Conservation (phyloP, 2,888 invertebrate species). For the Craniophora ligustri region DNA sequence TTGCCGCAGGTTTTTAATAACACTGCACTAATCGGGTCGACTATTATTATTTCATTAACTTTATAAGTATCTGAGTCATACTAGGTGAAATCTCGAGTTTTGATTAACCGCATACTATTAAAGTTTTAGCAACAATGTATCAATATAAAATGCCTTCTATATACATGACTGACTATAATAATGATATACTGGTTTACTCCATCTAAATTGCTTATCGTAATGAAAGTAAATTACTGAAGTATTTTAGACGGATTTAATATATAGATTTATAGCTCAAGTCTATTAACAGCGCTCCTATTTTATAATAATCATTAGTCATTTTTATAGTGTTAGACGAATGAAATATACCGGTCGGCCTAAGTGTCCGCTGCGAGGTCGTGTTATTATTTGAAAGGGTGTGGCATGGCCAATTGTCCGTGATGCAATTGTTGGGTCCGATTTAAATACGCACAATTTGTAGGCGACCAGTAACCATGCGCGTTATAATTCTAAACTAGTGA, state of each 20-base stretch:
- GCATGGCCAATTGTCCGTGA: slow-evolving; percentile 54
- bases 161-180: too few relatives aligned
- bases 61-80: too few relatives aligned
- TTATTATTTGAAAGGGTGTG: slow-evolving; percentile 71
- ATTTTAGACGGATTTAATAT: slow-evolving; percentile 9
- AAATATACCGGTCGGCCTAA: too few relatives aligned
- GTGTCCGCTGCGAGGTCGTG: slow-evolving; percentile 56
- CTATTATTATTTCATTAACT: too few relatives aligned
- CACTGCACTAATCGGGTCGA: too few relatives aligned
- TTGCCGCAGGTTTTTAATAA: too few relatives aligned
- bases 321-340: slow-evolving; percentile 1
- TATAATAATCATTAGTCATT: slow-evolving; percentile 30
- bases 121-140: too few relatives aligned
- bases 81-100: too few relatives aligned
- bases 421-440: slow-evolving; percentile 40
- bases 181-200: too few relatives aligned
- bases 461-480: slow-evolving; percentile 47
- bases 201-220: not conserved
- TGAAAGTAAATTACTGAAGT: slow-evolving; percentile 1
- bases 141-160: too few relatives aligned
- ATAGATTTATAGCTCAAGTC: slow-evolving; percentile 29
- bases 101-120: too few relatives aligned
- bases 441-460: slow-evolving; percentile 51
- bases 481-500: slow-evolving; percentile 51
- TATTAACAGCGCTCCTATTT: not conserved